phyloP scores from a whole-genome alignment of 2,888 invertebrate species.

The Diaperis boleti region DNA sequence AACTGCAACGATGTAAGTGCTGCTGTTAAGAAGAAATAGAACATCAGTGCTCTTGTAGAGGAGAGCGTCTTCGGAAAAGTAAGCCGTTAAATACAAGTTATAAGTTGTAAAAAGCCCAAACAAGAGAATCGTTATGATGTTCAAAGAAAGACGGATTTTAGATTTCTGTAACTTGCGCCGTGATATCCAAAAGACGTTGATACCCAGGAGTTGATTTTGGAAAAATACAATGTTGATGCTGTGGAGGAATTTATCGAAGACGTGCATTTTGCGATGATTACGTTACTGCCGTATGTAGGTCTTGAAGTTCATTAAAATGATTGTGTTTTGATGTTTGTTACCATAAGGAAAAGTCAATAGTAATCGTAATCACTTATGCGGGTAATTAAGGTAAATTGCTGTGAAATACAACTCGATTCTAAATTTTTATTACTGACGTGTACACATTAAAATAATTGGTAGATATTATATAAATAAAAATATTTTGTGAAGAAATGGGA shows the following conservation, averaged over 20 bases:
- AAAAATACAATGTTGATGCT: not conserved
- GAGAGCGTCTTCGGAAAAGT: not conserved
- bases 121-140: not conserved
- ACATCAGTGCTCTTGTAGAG: slow-evolving; percentile 8
- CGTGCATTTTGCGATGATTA: slow-evolving; percentile 8
- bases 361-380: no score
- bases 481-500: no score
- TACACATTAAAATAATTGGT: no score
- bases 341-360: no score
- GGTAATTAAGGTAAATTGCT: no score
- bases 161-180: slow-evolving; percentile 1
- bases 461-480: no score
- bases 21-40: not conserved
- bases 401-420: no score
- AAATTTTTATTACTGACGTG: no score
- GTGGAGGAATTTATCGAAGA: not conserved
- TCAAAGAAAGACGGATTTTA: not conserved
- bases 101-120: not conserved
- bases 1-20: not conserved
- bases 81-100: not conserved
- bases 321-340: no score
- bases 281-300: no score
- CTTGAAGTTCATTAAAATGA: no score
- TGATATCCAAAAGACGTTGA: not conserved
- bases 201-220: slow-evolving; percentile 3